phyloP scores from a whole-genome alignment of 2,888 invertebrate species.

The Drosophila anomalipes region DNA sequence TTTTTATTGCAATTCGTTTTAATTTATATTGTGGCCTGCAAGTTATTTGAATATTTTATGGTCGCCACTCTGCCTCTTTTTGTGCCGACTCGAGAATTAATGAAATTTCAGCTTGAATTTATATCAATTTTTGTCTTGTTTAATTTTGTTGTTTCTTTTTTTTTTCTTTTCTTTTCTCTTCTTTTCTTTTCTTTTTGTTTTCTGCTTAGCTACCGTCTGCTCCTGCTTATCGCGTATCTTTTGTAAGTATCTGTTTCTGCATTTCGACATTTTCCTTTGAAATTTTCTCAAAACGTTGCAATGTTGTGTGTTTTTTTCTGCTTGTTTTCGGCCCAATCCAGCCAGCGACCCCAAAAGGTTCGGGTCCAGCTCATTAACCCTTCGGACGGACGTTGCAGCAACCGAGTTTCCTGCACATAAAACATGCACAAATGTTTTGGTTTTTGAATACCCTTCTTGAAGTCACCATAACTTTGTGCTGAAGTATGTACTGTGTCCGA shows the following conservation, averaged over 20 bases:
- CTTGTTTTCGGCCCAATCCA: slow-evolving; percentile 13
- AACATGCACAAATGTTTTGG: slow-evolving; percentile 44
- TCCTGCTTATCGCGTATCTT: slow-evolving; percentile 29
- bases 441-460: neutral
- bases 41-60: slow-evolving; percentile 64
- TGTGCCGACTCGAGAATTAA: slow-evolving; percentile 48
- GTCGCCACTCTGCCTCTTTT: slow-evolving; percentile 28
- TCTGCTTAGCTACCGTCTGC: slow-evolving; percentile 16
- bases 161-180: slow-evolving; percentile 2
- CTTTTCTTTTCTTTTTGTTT: neutral
- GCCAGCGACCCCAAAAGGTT: slow-evolving; percentile 52
- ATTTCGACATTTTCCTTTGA: slow-evolving; percentile 67
- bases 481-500: no score
- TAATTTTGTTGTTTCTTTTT: neutral
- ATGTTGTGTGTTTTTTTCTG: neutral
- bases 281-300: slow-evolving; percentile 53
- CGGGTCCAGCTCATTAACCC: slow-evolving; percentile 72
- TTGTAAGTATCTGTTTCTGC: slow-evolving; percentile 35
- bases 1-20: slow-evolving; percentile 76
- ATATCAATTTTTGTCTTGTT: slow-evolving; percentile 40
- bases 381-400: slow-evolving; percentile 15
- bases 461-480: neutral
- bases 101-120: slow-evolving; percentile 61
- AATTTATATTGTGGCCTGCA: slow-evolving; percentile 61
- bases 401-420: slow-evolving; percentile 56